Percentiles rank a stretch among this genome's conserved stretches.
Conservation (phyloP, 2,888 invertebrate species). For the Sympetrum striolatum region DNA sequence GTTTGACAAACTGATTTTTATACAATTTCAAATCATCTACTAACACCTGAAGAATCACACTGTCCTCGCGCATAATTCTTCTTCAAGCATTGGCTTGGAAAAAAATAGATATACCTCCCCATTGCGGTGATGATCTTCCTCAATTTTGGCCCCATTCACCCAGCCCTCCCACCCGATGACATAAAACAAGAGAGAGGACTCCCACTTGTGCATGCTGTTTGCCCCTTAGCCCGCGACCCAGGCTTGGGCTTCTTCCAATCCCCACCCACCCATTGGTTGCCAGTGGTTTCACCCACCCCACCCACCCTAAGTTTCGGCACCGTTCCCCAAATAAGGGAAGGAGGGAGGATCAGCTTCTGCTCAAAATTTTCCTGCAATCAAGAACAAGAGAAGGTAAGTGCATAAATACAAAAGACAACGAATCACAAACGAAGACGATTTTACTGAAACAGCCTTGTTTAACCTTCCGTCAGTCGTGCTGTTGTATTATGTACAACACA, state of each 20-base stretch:
- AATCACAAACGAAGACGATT: no score
- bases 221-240: constrained; percentile 16
- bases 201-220: neutral
- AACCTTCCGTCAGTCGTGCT: no score
- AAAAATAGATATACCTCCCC: neutral
- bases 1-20: constrained; percentile 6
- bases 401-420: no score
- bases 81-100: neutral
- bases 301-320: constrained; percentile 31
- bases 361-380: neutral
- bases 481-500: no score
- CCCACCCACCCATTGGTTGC: constrained; percentile 41
- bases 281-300: constrained; percentile 44
- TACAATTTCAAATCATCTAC: neutral
- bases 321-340: constrained; percentile 13
- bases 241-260: constrained; percentile 10
- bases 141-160: constrained; percentile 18
- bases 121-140: constrained; percentile 7
- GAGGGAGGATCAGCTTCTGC: constrained; percentile 39
- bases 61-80: neutral
- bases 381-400: neutral
- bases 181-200: constrained; percentile 22
- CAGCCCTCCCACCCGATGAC: constrained; percentile 39
- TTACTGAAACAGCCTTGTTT: no score
- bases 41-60: neutral